These are phyloP conservation scores for Drosophila barbarae DNA, from an alignment of 2,888 invertebrate species.

Conservation along the genomic window DNA sequence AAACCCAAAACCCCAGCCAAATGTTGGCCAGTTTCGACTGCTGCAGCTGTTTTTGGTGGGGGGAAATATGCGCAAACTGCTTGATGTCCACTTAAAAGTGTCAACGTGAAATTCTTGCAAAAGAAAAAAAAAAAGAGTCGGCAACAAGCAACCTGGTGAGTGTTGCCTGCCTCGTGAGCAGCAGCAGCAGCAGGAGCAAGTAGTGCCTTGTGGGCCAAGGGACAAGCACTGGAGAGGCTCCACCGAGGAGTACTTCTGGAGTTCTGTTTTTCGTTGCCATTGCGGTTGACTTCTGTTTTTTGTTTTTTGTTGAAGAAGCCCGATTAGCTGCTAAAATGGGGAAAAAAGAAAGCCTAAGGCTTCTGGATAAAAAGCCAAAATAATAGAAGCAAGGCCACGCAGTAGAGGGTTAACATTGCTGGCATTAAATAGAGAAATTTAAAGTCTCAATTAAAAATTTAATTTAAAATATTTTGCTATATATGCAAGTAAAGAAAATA, in stretches of 20 bases:
- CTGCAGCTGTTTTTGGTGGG: constrained; percentile 44
- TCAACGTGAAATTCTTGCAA: constrained; percentile 75
- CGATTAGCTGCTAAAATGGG: constrained; percentile 4
- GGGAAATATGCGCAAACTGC: constrained; percentile 70
- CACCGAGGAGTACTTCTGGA: constrained; percentile 8
- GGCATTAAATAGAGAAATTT: too few species aligned
- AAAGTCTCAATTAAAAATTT: too few species aligned
- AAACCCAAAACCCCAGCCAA: constrained; percentile 45
- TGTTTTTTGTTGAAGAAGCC: too few species aligned
- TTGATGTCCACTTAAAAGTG: constrained; percentile 78
- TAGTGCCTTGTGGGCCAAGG: constrained; percentile 3
- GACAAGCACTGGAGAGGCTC: constrained; percentile 1
- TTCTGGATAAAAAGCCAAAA: not conserved
- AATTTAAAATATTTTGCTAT: too few species aligned
- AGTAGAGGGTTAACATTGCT: not conserved
- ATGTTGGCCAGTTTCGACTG: constrained; percentile 34
- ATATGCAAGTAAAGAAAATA: too few species aligned
- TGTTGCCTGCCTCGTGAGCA: constrained; percentile 59
- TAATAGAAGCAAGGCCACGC: constrained; percentile 1
- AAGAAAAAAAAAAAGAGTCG: constrained; percentile 22
- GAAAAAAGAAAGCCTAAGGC: not conserved
- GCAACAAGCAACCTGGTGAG: constrained; percentile 48
- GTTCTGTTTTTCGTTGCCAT: constrained; percentile 10
- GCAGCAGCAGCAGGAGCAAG: constrained; percentile 28
- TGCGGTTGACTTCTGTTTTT: constrained; percentile 56